These are phyloP conservation scores for Cheilosia vulpina DNA, from an alignment of 2,888 invertebrate species.

Conservation along the genomic window DNA sequence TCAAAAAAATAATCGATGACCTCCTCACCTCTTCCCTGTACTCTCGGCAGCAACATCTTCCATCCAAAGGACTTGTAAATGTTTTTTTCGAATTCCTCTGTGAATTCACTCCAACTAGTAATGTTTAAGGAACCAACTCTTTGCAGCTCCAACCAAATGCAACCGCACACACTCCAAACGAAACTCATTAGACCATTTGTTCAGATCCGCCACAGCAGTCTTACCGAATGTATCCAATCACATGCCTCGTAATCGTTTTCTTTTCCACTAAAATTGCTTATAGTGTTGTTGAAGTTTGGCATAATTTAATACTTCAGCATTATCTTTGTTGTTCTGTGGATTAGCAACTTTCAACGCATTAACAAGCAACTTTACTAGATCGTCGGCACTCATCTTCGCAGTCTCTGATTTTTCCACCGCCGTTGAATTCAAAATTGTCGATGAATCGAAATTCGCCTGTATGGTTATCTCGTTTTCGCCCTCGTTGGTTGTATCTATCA, in stretches of 20 bases:
- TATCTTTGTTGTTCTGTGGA: slow-evolving; percentile 1
- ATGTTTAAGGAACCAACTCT: slow-evolving; percentile 37
- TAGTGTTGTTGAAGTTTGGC: no score
- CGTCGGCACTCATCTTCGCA: not conserved
- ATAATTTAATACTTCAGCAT: no score
- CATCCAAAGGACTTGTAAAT: not conserved
- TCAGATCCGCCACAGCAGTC: no score
- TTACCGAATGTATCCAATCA: no score
- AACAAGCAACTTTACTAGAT: slow-evolving; percentile 6
- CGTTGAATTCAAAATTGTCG: slow-evolving; percentile 2
- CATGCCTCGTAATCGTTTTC: no score
- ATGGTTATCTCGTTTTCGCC: not conserved
- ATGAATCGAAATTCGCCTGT: not conserved
- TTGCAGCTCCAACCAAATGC: slow-evolving; percentile 15
- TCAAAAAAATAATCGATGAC: no score
- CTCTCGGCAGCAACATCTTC: no score
- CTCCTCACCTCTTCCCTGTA: no score
- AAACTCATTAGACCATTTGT: slow-evolving; percentile 36
- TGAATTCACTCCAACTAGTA: slow-evolving; percentile 15
- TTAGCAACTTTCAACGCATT: slow-evolving; percentile 2
- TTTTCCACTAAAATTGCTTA: no score
- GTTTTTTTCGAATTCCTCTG: slow-evolving; percentile 20
- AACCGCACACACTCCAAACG: slow-evolving; percentile 44
- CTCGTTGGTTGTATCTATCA: no score
- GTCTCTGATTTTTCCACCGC: not conserved